These are phyloP conservation scores for Cacatua alba DNA, from an alignment of 2,113 vertebrate species.

Conservation along the genomic window DNA sequence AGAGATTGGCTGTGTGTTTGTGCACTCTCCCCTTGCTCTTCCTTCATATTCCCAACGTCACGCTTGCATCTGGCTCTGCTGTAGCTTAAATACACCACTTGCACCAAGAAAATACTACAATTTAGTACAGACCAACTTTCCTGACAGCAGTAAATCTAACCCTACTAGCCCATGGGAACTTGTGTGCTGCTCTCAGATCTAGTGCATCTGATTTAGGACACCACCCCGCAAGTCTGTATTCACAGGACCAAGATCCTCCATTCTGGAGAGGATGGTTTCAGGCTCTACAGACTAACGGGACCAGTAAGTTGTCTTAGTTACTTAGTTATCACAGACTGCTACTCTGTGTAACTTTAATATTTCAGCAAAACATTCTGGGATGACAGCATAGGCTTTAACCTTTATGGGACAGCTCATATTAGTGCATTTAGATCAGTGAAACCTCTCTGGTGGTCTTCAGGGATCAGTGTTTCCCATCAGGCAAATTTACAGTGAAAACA, in stretches of 20 bases:
- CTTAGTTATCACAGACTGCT: background rate
- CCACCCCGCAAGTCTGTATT: background rate
- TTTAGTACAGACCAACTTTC: background rate
- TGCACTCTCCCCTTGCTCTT: background rate
- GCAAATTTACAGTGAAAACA: background rate
- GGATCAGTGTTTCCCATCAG: background rate
- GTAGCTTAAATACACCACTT: background rate
- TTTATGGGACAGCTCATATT: background rate
- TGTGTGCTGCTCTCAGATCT: background rate
- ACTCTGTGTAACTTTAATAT: background rate
- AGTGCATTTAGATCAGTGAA: background rate
- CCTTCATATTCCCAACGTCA: background rate
- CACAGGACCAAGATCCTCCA: background rate
- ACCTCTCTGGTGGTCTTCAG: background rate
- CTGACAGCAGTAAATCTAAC: background rate
- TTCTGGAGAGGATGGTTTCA: background rate
- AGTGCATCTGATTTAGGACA: background rate
- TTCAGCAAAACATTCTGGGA: background rate
- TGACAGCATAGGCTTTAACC: background rate
- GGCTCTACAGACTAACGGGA: background rate
- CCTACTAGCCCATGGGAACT: background rate
- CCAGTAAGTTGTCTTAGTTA: background rate
- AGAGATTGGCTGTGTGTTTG: background rate
- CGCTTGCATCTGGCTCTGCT: background rate
- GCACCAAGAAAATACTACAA: rapidly evolving